Conservation (phyloP, 1,140 invertebrate genomes). For the Coenobita brevimanus region DNA sequence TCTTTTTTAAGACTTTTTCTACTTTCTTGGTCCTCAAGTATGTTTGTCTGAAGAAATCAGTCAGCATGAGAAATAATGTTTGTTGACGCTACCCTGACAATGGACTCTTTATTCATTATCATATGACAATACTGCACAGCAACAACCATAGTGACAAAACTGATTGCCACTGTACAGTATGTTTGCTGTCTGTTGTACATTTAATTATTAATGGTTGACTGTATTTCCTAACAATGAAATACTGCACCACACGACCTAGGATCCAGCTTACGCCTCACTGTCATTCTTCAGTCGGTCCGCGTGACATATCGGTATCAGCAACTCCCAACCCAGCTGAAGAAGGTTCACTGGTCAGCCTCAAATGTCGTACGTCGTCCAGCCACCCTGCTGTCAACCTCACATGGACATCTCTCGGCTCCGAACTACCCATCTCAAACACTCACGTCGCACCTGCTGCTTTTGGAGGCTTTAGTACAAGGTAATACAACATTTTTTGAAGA, state of each 20-base stretch:
- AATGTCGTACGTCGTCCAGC: conserved; percentile 27
- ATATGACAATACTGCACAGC: too few relatives aligned
- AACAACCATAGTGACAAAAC: too few relatives aligned
- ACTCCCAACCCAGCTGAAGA: neutral
- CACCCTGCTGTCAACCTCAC: conserved; percentile 32
- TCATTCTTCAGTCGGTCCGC: neutral
- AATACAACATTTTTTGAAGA: neutral
- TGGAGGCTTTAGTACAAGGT: conserved; percentile 32
- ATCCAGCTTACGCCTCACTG: too few relatives aligned
- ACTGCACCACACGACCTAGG: neutral
- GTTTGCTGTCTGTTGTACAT: too few relatives aligned
- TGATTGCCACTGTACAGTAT: too few relatives aligned
- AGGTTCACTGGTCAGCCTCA: neutral
- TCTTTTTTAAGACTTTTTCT: too few relatives aligned
- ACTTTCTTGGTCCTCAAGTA: too few relatives aligned
- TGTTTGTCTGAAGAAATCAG: too few relatives aligned
- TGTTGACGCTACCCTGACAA: too few relatives aligned
- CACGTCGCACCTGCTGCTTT: conserved; percentile 15
- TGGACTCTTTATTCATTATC: too few relatives aligned
- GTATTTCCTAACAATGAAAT: neutral
- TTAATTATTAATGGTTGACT: too few relatives aligned
- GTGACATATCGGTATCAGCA: neutral
- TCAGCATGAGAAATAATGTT: too few relatives aligned
- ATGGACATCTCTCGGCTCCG: conserved; percentile 12
- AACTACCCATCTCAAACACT: neutral